Base-by-base conservation (phyloP, 2,888 invertebrate genomes). In the Iphiclides podalirius region DNA sequence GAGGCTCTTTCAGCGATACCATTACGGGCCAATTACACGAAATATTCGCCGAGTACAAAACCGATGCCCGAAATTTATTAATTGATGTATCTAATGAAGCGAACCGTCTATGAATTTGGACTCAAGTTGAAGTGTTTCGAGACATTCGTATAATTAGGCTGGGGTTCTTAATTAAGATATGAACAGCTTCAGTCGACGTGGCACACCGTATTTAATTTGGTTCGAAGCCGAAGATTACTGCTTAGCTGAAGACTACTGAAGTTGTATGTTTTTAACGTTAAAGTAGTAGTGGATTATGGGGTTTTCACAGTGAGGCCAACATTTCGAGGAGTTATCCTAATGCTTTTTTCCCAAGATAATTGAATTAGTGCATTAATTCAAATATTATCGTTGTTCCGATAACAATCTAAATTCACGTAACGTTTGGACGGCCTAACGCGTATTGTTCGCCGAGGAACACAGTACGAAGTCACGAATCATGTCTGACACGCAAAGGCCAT, bases 21-120 rank as follows among this genome's bases (percentile, higher is more conserved):
- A 70, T 72, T 75, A 66, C 54, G 61, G 23, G 38, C 16, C 43
- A 51, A 52, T 51, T 55, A 46, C 20, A 46, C 38, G 43, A 65
- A 64, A 65, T 70, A 74, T 72, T 75, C 31, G 31, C 72, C 65
- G 6, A 20, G 20, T 20, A 20, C 3, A 69, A 69, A 74, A 76
- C 62, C 65, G 59, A 66, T 67, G 66, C 59, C 63, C 67, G 67
- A 49, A 59, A 31, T 47, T 57, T 45, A 64, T 63, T 61, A 55
- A 55, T 46, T 55, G 40, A 47, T 34, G 41, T 39, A 15, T 47
- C 40, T 51, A 47, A 42, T 23, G 40, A 40, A 41, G 23, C 12
- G 37, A 28, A 47, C 35, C 28, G 12, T 16, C 31, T 38, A 26
- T n/a, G 12, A 26, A 33, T 33, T 12, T 7, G 1, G 11, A 23